A percentile compares a stretch with the other conserved stretches of the same genome.
phyloP scores from a whole-genome alignment of 2,888 invertebrate species.

The Xestia sexstrigata region DNA sequence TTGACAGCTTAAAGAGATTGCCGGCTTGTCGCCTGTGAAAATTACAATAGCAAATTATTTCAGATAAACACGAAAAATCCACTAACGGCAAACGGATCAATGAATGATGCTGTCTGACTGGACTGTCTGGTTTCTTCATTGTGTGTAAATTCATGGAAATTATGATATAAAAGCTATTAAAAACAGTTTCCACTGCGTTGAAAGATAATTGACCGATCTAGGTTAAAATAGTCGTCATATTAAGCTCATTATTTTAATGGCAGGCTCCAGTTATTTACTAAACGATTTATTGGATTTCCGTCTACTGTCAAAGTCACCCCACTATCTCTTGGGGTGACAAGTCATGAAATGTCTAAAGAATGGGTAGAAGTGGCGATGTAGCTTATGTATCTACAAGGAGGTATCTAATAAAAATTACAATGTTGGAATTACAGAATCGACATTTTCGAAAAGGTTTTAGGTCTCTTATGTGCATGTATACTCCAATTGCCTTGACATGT shows the following conservation, averaged over 20 bases:
- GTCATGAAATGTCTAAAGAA: not conserved
- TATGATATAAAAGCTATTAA: not conserved
- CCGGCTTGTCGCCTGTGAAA: constrained; percentile 24
- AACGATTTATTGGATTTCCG: not conserved
- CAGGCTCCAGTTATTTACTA: not conserved
- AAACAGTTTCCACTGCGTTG: not conserved
- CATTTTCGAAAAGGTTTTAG: not conserved
- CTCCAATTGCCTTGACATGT: not conserved
- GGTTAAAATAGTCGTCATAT: not conserved
- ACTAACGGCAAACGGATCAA: not conserved
- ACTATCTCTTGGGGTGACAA: not conserved
- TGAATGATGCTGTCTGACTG: not conserved
- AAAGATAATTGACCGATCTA: not conserved
- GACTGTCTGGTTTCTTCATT: not conserved
- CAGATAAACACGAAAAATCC: not conserved
- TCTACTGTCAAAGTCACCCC: constrained; percentile 17
- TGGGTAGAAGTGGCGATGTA: not conserved
- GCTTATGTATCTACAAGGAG: no score
- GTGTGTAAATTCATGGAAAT: not conserved
- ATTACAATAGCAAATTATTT: constrained; percentile 25
- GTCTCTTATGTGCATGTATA: not conserved
- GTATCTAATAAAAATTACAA: no score
- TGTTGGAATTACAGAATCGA: not conserved
- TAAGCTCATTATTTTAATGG: constrained; percentile 1
- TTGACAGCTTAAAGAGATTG: constrained; percentile 1